phyloP scores from a whole-genome alignment of 2,888 invertebrate species.

The Hydropsyche betteni region DNA sequence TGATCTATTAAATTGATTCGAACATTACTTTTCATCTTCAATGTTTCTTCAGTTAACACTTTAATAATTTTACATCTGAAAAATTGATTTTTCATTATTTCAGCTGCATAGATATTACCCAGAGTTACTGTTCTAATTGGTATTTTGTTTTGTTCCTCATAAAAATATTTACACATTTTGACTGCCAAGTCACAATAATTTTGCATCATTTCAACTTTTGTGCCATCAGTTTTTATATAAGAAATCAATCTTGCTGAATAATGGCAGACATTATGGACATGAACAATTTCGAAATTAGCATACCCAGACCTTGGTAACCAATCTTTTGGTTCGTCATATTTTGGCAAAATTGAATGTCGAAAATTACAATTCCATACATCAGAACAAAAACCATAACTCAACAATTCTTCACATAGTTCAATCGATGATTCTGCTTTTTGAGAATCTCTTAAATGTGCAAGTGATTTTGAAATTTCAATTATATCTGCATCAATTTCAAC shows the following conservation, averaged over 20 bases:
- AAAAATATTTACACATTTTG: slow-evolving; percentile 60
- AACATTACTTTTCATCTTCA: slow-evolving; percentile 52
- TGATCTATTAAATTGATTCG: slow-evolving; percentile 70
- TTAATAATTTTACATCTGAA: slow-evolving; percentile 66
- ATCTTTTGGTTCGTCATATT: slow-evolving; percentile 64
- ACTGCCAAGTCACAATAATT: slow-evolving; percentile 58
- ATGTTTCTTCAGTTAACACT: slow-evolving; percentile 58
- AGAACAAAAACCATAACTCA: slow-evolving; percentile 73
- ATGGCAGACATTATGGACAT: slow-evolving; percentile 69
- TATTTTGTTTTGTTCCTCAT: slow-evolving; percentile 58
- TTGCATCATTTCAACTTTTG: slow-evolving; percentile 51
- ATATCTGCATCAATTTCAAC: slow-evolving; percentile 58
- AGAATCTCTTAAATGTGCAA: slow-evolving; percentile 60
- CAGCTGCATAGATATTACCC: slow-evolving; percentile 69
- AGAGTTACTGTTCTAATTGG: slow-evolving; percentile 60
- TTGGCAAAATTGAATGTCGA: slow-evolving; percentile 70
- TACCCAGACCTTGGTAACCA: slow-evolving; percentile 66
- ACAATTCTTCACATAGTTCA: slow-evolving; percentile 69
- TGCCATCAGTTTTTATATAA: slow-evolving; percentile 56
- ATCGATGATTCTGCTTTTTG: slow-evolving; percentile 59
- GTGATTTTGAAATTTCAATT: slow-evolving; percentile 55
- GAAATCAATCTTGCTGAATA: slow-evolving; percentile 69
- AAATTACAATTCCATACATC: slow-evolving; percentile 66
- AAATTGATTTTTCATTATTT: slow-evolving; percentile 62
- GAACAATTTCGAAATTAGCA: slow-evolving; percentile 67